Evolutionary conservation across 2,888 invertebrate species (phyloP).

Genomic region (Lasioglossum lativentre): DNA sequence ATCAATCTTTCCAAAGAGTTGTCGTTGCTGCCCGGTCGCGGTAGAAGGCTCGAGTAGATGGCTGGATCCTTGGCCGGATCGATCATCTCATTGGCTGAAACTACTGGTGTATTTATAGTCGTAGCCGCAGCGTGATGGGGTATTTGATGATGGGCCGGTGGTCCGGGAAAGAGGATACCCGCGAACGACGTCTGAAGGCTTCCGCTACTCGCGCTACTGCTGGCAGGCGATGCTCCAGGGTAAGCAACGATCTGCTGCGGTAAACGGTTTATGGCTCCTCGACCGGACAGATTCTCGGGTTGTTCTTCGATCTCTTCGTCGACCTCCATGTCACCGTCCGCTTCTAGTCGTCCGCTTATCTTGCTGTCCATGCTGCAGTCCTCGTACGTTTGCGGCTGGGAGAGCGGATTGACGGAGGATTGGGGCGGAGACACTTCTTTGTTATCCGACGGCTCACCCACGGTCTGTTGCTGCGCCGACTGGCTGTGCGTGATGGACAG

Average conservation of each 20-base stretch:
- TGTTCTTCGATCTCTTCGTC: slow-evolving; percentile 90
- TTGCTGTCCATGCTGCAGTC: slow-evolving; percentile 91
- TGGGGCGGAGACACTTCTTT: slow-evolving; percentile 80
- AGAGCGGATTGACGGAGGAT: slow-evolving; percentile 83
- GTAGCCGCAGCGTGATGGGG: slow-evolving; percentile 74
- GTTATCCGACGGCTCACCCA: slow-evolving; percentile 63
- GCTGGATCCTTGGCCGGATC: slow-evolving; percentile 92
- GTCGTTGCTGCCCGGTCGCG: slow-evolving; percentile 95
- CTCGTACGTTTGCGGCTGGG: slow-evolving; percentile 89
- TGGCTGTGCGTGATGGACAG: slow-evolving; percentile 88
- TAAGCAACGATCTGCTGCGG: slow-evolving; percentile 77
- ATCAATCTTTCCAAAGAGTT: slow-evolving; percentile 99
- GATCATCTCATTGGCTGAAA: slow-evolving; percentile 76
- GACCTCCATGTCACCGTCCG: slow-evolving; percentile 87
- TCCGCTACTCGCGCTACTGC: slow-evolving; percentile 83
- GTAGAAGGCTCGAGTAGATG: slow-evolving; percentile 92
- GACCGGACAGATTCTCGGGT: slow-evolving; percentile 91
- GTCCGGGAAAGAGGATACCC: slow-evolving; percentile 82
- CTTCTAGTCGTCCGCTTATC: slow-evolving; percentile 88
- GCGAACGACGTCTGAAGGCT: slow-evolving; percentile 83
- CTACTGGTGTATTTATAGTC: slow-evolving; percentile 66
- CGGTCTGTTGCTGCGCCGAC: slow-evolving; percentile 73
- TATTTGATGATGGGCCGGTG: slow-evolving; percentile 78
- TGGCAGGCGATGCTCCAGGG: slow-evolving; percentile 82
- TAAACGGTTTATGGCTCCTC: slow-evolving; percentile 75